phyloP scores from a whole-genome alignment of 2,113 vertebrate species.

The Oostethus manadensis region DNA sequence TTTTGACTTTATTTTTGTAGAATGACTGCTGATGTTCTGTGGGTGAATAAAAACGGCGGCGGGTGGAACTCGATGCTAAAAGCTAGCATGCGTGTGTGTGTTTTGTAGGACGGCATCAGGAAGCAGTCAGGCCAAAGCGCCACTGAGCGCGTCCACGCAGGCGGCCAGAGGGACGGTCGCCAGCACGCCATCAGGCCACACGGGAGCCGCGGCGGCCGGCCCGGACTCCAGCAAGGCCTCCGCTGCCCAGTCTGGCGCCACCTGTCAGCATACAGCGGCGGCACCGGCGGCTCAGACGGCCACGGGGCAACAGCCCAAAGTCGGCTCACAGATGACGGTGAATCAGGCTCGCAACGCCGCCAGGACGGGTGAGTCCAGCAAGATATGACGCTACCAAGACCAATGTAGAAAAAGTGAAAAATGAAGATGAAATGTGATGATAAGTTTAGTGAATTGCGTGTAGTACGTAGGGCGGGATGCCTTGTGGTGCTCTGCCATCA shows the following conservation, averaged over 20 bases:
- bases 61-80: too few relatives aligned
- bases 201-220: conserved; percentile 76
- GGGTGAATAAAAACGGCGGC: too few relatives aligned
- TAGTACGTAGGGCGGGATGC: too few relatives aligned
- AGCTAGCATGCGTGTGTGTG: too few relatives aligned
- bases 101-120: conserved; percentile 76
- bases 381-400: too few relatives aligned
- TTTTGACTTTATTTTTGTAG: too few relatives aligned
- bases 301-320: conserved; percentile 85
- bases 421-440: too few relatives aligned
- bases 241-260: conserved; percentile 58
- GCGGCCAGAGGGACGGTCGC: conserved; percentile 79
- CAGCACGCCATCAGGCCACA: conserved; percentile 77
- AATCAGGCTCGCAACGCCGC: conserved; percentile 91
- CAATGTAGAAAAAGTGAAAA: too few relatives aligned
- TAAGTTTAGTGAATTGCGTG: too few relatives aligned
- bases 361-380: conserved; percentile 79
- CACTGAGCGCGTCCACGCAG: conserved; percentile 79
- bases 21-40: too few relatives aligned
- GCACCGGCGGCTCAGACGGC: conserved; percentile 83
- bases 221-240: conserved; percentile 71
- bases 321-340: conserved; percentile 93
- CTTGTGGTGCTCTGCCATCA: too few relatives aligned
- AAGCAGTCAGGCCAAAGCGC: conserved; percentile 81
- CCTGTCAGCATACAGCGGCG: conserved; percentile 7